These are phyloP conservation scores for Shargacucullia verbasci DNA, from an alignment of 2,888 invertebrate species.

Conservation along the genomic window DNA sequence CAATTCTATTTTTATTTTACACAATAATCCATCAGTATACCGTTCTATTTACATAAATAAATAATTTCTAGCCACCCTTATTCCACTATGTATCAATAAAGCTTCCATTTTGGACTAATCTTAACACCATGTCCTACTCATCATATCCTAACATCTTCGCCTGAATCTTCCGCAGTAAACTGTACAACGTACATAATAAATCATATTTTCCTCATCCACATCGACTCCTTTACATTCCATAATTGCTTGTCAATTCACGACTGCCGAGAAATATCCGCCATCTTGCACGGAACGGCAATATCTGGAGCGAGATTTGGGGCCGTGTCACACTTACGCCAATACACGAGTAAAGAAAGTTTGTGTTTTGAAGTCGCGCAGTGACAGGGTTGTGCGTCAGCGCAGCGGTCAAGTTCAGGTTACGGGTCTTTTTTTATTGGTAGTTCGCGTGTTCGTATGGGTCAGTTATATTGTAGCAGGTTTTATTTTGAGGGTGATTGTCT, in stretches of 20 bases:
- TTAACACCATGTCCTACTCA: too few relatives aligned
- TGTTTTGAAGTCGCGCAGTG: constrained; percentile 50
- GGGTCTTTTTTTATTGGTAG: constrained; percentile 27
- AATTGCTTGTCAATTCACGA: constrained; percentile 18
- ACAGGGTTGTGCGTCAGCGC: constrained; percentile 48
- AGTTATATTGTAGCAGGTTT: constrained; percentile 1
- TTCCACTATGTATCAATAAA: too few relatives aligned
- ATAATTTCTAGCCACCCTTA: too few relatives aligned
- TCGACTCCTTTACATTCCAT: too few relatives aligned
- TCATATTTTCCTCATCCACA: too few relatives aligned
- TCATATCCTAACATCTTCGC: too few relatives aligned
- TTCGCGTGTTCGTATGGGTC: constrained; percentile 23
- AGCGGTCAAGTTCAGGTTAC: constrained; percentile 58
- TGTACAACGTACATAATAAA: too few relatives aligned
- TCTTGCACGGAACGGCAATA: constrained; percentile 49
- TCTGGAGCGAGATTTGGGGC: constrained; percentile 77
- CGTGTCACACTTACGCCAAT: constrained; percentile 71
- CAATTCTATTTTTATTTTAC: too few relatives aligned
- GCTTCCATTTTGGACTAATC: too few relatives aligned
- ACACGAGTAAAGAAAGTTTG: constrained; percentile 71
- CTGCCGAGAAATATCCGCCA: constrained; percentile 39
- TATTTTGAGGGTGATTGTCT: background rate
- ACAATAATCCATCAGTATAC: too few relatives aligned
- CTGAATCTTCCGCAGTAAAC: too few relatives aligned
- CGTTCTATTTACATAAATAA: too few relatives aligned